Percentiles rank a stretch among this genome's conserved stretches.
phyloP scores from a whole-genome alignment of 2,113 vertebrate genomes.

The Dryoscopus gambensis region DNA sequence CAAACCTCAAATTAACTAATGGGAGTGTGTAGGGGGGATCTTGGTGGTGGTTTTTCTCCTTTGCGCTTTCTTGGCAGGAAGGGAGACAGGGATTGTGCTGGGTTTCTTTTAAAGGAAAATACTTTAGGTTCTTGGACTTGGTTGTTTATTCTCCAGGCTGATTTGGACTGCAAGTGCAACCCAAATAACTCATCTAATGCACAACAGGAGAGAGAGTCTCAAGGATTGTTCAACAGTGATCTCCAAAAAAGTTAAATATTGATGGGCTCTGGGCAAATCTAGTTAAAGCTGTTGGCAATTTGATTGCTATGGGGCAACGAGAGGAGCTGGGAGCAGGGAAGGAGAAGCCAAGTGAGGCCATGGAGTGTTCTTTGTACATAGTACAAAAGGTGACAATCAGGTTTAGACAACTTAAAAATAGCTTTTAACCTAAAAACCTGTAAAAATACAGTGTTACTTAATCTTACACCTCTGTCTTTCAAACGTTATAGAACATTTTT shows the following conservation, averaged over 20 bases:
- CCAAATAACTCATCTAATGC: background rate
- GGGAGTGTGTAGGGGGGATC: background rate
- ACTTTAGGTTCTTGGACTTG: background rate
- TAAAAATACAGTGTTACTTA: background rate
- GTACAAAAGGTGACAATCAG: background rate
- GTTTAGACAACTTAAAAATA: background rate
- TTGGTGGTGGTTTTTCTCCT: background rate
- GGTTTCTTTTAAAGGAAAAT: background rate
- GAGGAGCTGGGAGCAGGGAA: background rate
- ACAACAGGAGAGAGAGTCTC: background rate
- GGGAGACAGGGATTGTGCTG: background rate
- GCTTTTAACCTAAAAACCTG: background rate
- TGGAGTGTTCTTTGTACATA: background rate
- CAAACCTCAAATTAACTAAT: constrained; percentile 18
- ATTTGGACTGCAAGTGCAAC: background rate
- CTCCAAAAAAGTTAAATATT: constrained; percentile 53
- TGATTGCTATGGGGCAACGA: background rate
- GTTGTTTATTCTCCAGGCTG: background rate
- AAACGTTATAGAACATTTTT: background rate
- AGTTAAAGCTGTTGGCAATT: background rate
- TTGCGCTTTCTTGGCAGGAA: background rate
- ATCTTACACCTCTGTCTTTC: background rate
- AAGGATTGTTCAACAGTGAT: background rate
- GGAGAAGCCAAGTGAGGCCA: background rate
- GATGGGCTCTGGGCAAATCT: background rate